phyloP scores from a whole-genome alignment of 2,113 vertebrate genomes.

The Lophotis ruficrista region DNA sequence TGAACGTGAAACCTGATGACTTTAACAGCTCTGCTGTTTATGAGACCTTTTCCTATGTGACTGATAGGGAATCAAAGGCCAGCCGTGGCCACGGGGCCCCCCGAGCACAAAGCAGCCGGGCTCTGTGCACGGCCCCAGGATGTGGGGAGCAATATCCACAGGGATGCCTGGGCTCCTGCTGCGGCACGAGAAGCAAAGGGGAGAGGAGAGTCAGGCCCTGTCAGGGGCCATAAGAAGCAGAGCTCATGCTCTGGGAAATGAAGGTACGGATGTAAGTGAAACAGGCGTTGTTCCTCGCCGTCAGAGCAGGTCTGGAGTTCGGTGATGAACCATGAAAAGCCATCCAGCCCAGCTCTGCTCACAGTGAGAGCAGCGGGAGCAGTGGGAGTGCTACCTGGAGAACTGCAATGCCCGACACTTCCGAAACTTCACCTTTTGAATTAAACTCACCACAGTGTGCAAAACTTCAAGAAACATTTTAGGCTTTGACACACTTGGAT shows the following conservation, averaged over 20 bases:
- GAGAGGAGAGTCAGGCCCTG: not conserved
- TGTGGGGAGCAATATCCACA: accelerated
- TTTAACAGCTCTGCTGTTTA: not conserved
- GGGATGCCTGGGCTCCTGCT: not conserved
- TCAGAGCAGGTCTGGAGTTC: not conserved
- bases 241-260: accelerated
- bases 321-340: not conserved
- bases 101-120: not conserved
- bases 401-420: not conserved
- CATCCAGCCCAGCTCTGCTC: not conserved
- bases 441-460: not conserved
- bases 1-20: not conserved
- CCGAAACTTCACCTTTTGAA: not conserved
- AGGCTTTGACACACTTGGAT: not conserved
- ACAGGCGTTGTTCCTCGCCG: accelerated
- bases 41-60: not conserved
- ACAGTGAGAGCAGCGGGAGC: not conserved
- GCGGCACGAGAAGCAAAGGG: accelerated
- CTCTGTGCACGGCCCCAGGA: accelerated
- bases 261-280: not conserved
- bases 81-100: accelerated
- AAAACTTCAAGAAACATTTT: not conserved
- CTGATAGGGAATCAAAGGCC: not conserved
- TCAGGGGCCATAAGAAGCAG: not conserved
- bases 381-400: not conserved